Percentiles rank a stretch among this genome's conserved stretches.
Conservation (phyloP, 2,113 vertebrate genomes). For the Misgurnus anguillicaudatus region DNA sequence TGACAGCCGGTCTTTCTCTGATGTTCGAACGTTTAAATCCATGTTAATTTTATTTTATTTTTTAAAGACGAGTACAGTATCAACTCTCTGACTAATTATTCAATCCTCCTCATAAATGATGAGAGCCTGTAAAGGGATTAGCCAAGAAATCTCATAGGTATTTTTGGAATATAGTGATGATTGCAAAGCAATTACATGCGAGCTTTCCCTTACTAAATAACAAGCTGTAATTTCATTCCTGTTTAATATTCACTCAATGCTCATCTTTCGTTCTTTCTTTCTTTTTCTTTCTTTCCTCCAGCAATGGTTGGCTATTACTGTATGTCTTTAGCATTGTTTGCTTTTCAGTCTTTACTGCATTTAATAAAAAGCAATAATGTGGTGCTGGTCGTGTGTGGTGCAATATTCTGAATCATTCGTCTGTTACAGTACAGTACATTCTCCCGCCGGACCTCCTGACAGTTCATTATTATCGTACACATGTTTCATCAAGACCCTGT, state of each 20-base stretch:
- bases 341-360: not conserved
- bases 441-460: slow-evolving; percentile 2
- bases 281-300: not conserved
- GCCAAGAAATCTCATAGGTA: slow-evolving; percentile 16
- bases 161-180: slow-evolving; percentile 40
- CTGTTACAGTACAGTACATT: not conserved
- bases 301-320: not conserved
- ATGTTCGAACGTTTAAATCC: not conserved
- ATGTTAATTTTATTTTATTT: not conserved
- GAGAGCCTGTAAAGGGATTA: not conserved
- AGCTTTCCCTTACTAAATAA: slow-evolving; percentile 32
- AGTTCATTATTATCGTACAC: slow-evolving; percentile 3
- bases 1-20: not conserved
- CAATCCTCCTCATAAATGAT: not conserved
- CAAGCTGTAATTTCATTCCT: slow-evolving; percentile 30
- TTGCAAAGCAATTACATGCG: slow-evolving; percentile 21
- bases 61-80: not conserved
- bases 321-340: not conserved
- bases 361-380: not conserved
- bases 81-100: slow-evolving; percentile 10
- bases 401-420: slow-evolving; percentile 6
- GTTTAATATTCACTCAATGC: slow-evolving; percentile 36
- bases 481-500: not conserved
- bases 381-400: not conserved
- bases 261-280: not conserved